Base-by-base conservation (phyloP, 2,888 invertebrate genomes). In the Drosophila percnosoma region DNA sequence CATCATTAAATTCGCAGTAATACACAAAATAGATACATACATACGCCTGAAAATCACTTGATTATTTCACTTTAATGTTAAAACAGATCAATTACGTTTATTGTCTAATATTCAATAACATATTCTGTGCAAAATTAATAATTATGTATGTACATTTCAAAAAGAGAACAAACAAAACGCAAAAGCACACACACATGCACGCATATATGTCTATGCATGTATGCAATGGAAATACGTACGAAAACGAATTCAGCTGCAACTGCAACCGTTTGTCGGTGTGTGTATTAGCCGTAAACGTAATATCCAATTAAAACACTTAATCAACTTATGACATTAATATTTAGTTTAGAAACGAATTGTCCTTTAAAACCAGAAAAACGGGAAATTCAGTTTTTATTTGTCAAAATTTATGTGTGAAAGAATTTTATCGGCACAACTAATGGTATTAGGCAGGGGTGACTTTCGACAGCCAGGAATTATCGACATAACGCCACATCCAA, bases 221-320 rank as follows among this genome's bases (percentile, higher is more conserved):
- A 61, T 55, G 40, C 27, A 68, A 40, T 34, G 45, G 45, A 45
- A 24, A 27, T 38, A 76, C 73, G 77, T 73, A 73, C 73, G 29
- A 53, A 40, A 34, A 33, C 45, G 45, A 53, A 58, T 49, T 45
- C 40, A 55, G 24, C 36, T 42, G 57, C 55, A 70, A 29, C 21
- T 49, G 49, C 58, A 49, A 75, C 68, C 49, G 48, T 42, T 42
- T 58, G 53, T 42, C 24, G 31, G 34, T n/a, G 27, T 55, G 27
- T 48, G 48, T 55, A 21, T 45, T 42, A n/a, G n/a, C 5, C 36
- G 27, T n/a, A 55, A 29, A 45, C 24, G 11, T 34, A 63, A 48
- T 45, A 40, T 59, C 34, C 49, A 63, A 59, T 45, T 45, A 24
- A 40, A 11, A 36, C 45, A 72, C 29, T 52, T 10, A 45, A 61